phyloP scores from a whole-genome alignment of 2,113 vertebrate genomes.

The Stigmatopora nigra region DNA sequence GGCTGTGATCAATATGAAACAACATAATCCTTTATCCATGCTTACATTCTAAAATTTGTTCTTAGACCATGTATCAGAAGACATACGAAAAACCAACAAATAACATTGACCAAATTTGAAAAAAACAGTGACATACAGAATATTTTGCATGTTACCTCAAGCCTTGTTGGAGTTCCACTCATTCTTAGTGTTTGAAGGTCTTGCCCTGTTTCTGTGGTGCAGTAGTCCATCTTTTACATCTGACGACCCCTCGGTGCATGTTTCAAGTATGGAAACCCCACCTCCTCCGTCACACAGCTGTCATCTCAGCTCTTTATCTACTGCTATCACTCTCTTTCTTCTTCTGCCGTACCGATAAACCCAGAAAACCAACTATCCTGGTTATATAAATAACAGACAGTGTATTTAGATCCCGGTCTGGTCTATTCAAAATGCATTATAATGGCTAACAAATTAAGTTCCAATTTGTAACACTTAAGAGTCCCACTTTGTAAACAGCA shows the following conservation, averaged over 20 bases:
- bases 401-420: slow-evolving; percentile 2
- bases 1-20: slow-evolving; percentile 21
- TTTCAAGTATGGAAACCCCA: slow-evolving; percentile 3
- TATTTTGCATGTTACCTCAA: slow-evolving; percentile 55
- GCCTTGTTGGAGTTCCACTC: slow-evolving; percentile 45
- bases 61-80: background rate
- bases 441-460: slow-evolving; percentile 3
- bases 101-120: background rate
- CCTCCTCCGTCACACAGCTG: slow-evolving; percentile 44
- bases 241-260: slow-evolving; percentile 10
- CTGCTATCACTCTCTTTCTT: slow-evolving; percentile 56
- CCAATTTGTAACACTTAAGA: background rate
- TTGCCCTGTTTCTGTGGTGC: slow-evolving; percentile 20
- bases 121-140: background rate
- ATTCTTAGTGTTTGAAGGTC: slow-evolving; percentile 41
- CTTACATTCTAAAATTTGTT: background rate
- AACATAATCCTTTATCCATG: background rate
- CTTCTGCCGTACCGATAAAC: slow-evolving; percentile 60
- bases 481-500: background rate
- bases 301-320: slow-evolving; percentile 60
- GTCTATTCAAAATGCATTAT: background rate
- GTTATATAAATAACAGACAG: slow-evolving; percentile 13
- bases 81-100: no score
- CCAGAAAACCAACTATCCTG: slow-evolving; percentile 6
- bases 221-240: slow-evolving; percentile 25